A percentile compares a stretch with the other conserved stretches of the same genome.
These are phyloP conservation scores for Lymantria dispar DNA, from an alignment of 2,888 invertebrate genomes.

Conservation along the genomic window DNA sequence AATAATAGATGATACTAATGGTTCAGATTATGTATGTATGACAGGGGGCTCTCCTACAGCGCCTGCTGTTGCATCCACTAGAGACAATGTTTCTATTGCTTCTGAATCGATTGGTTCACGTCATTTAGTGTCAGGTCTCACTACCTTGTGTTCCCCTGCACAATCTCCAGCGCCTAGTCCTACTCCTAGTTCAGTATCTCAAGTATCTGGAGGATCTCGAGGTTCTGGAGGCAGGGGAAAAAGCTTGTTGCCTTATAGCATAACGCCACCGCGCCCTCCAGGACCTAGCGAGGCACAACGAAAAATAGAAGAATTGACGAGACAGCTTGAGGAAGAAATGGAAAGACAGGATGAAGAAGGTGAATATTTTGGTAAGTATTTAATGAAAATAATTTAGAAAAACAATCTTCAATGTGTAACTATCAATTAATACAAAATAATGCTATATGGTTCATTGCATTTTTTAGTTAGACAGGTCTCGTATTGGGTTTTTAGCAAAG, in stretches of 20 bases:
- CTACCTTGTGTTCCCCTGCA: constrained; percentile 75
- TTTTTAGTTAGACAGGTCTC: background rate
- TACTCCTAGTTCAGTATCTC: constrained; percentile 84
- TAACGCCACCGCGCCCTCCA: constrained; percentile 92
- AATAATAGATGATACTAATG: constrained; percentile 87
- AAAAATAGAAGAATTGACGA: constrained; percentile 95
- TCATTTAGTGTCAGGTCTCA: constrained; percentile 68
- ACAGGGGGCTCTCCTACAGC: constrained; percentile 86
- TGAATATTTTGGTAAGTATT: constrained; percentile 94
- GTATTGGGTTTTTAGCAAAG: too few species aligned
- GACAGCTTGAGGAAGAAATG: constrained; percentile 97
- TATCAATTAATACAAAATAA: background rate
- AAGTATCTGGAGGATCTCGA: constrained; percentile 82
- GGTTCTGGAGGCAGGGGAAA: constrained; percentile 82
- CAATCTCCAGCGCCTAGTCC: constrained; percentile 85
- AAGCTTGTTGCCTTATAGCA: constrained; percentile 92
- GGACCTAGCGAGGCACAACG: constrained; percentile 96
- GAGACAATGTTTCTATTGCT: constrained; percentile 64
- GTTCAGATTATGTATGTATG: constrained; percentile 93
- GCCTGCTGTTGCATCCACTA: constrained; percentile 67
- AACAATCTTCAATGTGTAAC: too few species aligned
- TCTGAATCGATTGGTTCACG: constrained; percentile 66
- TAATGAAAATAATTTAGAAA: background rate
- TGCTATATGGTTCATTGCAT: background rate
- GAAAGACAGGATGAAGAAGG: constrained; percentile 97